phyloP scores from a whole-genome alignment of 1,140 invertebrate species.

The Centruroides sculpturatus region DNA sequence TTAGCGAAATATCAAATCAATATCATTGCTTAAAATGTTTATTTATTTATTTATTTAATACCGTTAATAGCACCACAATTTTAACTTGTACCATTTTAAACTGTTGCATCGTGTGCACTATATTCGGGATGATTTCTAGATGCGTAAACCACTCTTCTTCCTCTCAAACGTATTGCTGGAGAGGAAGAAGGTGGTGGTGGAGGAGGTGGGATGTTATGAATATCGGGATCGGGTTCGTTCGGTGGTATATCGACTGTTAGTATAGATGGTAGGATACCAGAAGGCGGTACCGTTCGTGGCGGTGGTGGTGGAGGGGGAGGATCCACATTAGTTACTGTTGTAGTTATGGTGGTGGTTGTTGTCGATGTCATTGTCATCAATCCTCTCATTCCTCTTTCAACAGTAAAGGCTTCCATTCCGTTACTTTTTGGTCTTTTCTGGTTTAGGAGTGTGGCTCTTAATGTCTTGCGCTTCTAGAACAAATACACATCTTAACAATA shows the following conservation, averaged over 20 bases:
- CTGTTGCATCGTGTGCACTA: not conserved
- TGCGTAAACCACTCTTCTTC: constrained; percentile 8
- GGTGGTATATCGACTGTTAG: not conserved
- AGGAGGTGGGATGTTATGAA: not conserved
- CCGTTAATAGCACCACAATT: no score
- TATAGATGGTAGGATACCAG: not conserved
- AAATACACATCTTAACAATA: not conserved
- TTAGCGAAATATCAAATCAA: no score
- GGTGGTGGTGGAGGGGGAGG: constrained; percentile 1
- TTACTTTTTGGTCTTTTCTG: constrained; percentile 63
- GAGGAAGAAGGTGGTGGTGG: constrained; percentile 3
- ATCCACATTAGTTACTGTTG: not conserved
- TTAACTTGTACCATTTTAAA: no score
- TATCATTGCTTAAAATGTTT: no score
- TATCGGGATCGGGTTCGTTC: not conserved
- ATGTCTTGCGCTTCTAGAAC: constrained; percentile 63
- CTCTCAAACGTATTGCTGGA: constrained; percentile 12
- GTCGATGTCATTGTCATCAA: not conserved
- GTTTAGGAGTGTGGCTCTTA: constrained; percentile 54
- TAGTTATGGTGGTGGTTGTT: not conserved
- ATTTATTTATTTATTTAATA: no score
- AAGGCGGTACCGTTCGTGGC: not conserved
- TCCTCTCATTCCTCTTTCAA: constrained; percentile 11
- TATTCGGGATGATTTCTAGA: not conserved
- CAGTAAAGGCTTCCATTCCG: constrained; percentile 36